Percentiles rank a stretch among this genome's conserved stretches.
Evolutionary conservation across 2,888 invertebrate species (phyloP).

Genomic region (Malthinus seriepunctatus): DNA sequence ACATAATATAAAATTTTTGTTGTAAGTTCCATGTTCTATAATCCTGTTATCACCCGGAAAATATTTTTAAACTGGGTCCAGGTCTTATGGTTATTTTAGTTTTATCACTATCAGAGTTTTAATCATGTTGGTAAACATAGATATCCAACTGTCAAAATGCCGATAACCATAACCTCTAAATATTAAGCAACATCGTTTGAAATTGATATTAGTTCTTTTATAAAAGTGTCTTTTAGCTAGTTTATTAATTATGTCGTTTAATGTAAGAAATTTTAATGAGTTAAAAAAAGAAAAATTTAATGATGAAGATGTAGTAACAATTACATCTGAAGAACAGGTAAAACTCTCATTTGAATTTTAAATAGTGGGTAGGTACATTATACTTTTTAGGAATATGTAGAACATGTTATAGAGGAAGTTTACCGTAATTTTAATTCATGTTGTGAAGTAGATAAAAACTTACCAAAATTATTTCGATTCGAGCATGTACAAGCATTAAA

Average conservation of each 20-base stretch:
- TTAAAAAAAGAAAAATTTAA: slow-evolving; percentile 57
- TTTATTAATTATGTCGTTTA: slow-evolving; percentile 16
- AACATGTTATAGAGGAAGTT: slow-evolving; percentile 59
- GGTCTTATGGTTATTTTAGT: too few relatives aligned
- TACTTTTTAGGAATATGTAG: slow-evolving; percentile 59
- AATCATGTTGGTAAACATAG: too few relatives aligned
- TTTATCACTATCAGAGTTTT: too few relatives aligned
- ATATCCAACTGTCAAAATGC: too few relatives aligned
- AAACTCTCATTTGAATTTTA: background rate
- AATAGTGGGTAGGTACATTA: background rate
- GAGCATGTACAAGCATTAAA: slow-evolving; percentile 70
- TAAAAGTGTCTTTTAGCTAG: background rate
- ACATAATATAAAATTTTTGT: too few relatives aligned
- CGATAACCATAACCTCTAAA: background rate
- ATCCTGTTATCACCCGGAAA: too few relatives aligned
- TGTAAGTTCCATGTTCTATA: too few relatives aligned
- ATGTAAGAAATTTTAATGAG: slow-evolving; percentile 41
- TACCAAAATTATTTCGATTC: slow-evolving; percentile 64
- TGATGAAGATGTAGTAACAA: slow-evolving; percentile 63
- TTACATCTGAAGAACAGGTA: slow-evolving; percentile 65
- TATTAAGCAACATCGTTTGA: background rate
- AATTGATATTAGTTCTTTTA: background rate
- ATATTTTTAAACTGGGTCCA: too few relatives aligned
- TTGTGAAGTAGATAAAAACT: slow-evolving; percentile 59
- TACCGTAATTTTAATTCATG: slow-evolving; percentile 57